A percentile compares a stretch with the other conserved stretches of the same genome.
These are phyloP conservation scores for Petrocephalus zakoni DNA, from an alignment of 2,113 vertebrate genomes.

Conservation along the genomic window DNA sequence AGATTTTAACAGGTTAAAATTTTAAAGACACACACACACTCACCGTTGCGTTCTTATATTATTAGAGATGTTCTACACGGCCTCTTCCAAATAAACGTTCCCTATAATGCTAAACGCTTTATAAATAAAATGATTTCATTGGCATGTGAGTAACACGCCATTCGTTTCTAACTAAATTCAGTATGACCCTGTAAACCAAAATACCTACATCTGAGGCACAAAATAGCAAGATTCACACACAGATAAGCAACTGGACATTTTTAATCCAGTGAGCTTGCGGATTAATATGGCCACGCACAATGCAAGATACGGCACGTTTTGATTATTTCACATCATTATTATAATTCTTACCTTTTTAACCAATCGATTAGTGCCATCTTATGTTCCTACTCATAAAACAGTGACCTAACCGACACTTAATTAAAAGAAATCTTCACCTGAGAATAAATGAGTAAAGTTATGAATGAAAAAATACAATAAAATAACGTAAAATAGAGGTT, in stretches of 20 bases:
- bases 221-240: not conserved
- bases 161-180: not conserved
- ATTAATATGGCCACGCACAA: not conserved
- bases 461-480: not conserved
- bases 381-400: not conserved
- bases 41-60: not conserved
- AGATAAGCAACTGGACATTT: not conserved
- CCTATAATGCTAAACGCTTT: not conserved
- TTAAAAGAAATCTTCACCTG: not conserved
- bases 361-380: not conserved
- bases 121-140: not conserved
- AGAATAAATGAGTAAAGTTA: constrained; percentile 2
- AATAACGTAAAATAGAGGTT: not conserved
- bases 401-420: not conserved
- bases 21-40: not conserved
- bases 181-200: not conserved
- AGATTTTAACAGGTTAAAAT: not conserved
- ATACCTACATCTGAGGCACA: not conserved
- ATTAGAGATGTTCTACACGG: not conserved
- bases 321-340: not conserved
- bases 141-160: not conserved
- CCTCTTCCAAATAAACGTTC: not conserved
- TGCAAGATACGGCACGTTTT: not conserved
- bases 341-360: not conserved
- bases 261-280: not conserved